These are phyloP conservation scores for Albula glossodonta DNA, from an alignment of 2,113 vertebrate genomes.

Conservation along the genomic window DNA sequence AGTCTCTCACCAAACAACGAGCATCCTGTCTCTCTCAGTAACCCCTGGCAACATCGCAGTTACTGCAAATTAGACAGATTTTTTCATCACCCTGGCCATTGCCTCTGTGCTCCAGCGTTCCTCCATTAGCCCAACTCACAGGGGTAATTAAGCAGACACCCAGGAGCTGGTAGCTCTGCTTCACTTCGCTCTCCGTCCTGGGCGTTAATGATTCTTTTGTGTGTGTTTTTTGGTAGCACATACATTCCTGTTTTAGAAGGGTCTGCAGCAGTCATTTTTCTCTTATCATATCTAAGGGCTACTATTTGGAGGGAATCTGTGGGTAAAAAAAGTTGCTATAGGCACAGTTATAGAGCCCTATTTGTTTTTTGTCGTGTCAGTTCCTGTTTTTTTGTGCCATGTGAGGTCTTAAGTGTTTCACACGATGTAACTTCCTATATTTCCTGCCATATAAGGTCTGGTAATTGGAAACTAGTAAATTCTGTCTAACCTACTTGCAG, in stretches of 20 bases:
- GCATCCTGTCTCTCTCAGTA: not conserved
- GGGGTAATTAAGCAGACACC: not conserved
- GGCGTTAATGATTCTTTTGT: not conserved
- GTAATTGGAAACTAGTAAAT: not conserved
- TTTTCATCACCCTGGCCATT: not conserved
- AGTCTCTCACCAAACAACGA: not conserved
- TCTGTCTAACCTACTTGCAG: not conserved
- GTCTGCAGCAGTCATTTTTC: not conserved
- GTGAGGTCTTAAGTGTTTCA: not conserved
- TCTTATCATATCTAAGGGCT: not conserved
- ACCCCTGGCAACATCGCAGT: constrained; percentile 11
- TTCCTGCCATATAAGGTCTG: not conserved
- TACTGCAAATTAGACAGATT: constrained; percentile 1
- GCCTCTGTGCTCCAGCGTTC: not conserved
- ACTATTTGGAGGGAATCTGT: not conserved
- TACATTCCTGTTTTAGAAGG: not conserved
- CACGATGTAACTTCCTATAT: not conserved
- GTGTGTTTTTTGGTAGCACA: not conserved
- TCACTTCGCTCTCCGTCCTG: not conserved
- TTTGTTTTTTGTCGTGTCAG: not conserved
- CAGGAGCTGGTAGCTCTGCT: not conserved
- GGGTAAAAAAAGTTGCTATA: not conserved
- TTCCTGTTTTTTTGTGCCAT: not conserved
- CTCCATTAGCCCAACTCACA: constrained; percentile 7
- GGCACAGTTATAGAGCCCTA: not conserved